A percentile compares a stretch with the other conserved stretches of the same genome.
phyloP scores from a whole-genome alignment of 2,888 invertebrate genomes.

The Selenia dentaria region DNA sequence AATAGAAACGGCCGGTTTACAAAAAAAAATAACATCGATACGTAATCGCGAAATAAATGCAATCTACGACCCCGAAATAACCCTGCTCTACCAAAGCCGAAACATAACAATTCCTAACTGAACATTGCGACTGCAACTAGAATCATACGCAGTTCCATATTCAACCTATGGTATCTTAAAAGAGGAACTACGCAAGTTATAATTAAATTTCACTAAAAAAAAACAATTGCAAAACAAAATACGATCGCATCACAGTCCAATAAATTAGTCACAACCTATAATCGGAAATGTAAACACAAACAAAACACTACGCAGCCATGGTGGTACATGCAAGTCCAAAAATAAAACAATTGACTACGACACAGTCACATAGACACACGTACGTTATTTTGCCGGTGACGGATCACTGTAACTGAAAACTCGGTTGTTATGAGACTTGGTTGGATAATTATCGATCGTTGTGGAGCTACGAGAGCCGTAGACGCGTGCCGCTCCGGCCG shows the following conservation, averaged over 20 bases:
- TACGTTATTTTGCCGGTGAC: slow-evolving; percentile 57
- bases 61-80: too few species aligned
- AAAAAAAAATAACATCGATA: too few species aligned
- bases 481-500: slow-evolving; percentile 28
- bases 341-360: slow-evolving; percentile 27
- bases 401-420: background rate
- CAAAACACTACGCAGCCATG: slow-evolving; percentile 25
- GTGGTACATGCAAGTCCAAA: slow-evolving; percentile 19
- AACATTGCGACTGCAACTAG: too few species aligned
- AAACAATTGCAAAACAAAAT: slow-evolving; percentile 7
- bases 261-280: slow-evolving; percentile 19
- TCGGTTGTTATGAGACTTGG: slow-evolving; percentile 10
- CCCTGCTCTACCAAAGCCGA: too few species aligned
- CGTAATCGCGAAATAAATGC: too few species aligned
- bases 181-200: too few species aligned
- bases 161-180: too few species aligned
- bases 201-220: too few species aligned
- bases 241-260: slow-evolving; percentile 2
- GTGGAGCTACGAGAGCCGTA: slow-evolving; percentile 35
- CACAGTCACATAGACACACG: slow-evolving; percentile 33
- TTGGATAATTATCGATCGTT: slow-evolving; percentile 42
- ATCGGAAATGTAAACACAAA: slow-evolving; percentile 21
- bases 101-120: too few species aligned
- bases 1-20: too few species aligned
- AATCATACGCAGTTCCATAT: too few species aligned